phyloP scores from a whole-genome alignment of 2,888 invertebrate genomes.

The Nomada ferruginata region DNA sequence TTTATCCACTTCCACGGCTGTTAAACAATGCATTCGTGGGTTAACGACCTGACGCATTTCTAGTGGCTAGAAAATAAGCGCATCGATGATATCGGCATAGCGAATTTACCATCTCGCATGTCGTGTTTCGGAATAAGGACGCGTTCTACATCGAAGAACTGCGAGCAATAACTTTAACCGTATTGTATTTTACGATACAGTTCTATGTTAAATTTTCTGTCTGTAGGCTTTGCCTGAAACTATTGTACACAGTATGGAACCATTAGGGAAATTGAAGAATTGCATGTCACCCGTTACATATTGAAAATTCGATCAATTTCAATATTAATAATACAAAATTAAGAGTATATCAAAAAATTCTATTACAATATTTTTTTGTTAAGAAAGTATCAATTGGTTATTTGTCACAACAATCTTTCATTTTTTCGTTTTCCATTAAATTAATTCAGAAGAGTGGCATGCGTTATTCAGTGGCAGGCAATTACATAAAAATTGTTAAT shows the following conservation, averaged over 20 bases:
- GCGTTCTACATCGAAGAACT: slow-evolving; percentile 23
- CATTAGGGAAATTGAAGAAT: too few species aligned
- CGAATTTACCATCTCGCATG: slow-evolving; percentile 59
- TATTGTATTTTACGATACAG: slow-evolving; percentile 4
- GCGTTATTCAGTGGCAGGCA: too few species aligned
- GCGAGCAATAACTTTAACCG: slow-evolving; percentile 25
- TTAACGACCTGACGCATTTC: slow-evolving; percentile 56
- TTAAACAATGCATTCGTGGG: slow-evolving; percentile 44
- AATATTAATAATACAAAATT: too few species aligned
- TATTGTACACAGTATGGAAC: neutral
- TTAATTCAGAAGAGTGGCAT: too few species aligned
- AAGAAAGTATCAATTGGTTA: too few species aligned
- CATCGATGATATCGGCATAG: slow-evolving; percentile 60
- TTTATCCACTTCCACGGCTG: slow-evolving; percentile 37
- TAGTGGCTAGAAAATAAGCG: slow-evolving; percentile 53
- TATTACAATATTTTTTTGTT: too few species aligned
- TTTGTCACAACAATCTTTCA: too few species aligned
- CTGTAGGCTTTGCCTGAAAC: neutral
- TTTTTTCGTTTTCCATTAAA: too few species aligned
- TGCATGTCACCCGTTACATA: neutral
- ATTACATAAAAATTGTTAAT: too few species aligned
- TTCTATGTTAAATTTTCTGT: neutral
- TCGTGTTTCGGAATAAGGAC: slow-evolving; percentile 48
- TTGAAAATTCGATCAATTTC: too few species aligned
- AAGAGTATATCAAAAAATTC: too few species aligned